Percentiles rank a stretch among this genome's conserved stretches.
These are phyloP conservation scores for Hestina assimilis DNA, from an alignment of 1,140 invertebrate genomes.

Conservation along the genomic window DNA sequence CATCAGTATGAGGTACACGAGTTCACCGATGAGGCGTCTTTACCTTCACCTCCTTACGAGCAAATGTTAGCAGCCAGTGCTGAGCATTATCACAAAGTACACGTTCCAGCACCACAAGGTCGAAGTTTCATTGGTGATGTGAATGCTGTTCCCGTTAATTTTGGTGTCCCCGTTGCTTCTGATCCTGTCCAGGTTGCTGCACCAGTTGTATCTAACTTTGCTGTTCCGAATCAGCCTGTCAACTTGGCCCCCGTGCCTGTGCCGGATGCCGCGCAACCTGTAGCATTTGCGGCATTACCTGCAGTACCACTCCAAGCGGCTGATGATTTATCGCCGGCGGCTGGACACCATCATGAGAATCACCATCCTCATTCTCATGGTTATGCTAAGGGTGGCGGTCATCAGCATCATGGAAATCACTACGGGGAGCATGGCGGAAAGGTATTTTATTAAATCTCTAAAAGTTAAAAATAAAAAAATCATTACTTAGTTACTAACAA, in stretches of 20 bases:
- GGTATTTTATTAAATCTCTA: constrained; percentile 32
- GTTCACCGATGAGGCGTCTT: constrained; percentile 64
- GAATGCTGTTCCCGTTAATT: constrained; percentile 29
- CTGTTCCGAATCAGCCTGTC: constrained; percentile 10
- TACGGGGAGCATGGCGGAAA: constrained; percentile 45
- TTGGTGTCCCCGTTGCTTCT: constrained; percentile 26
- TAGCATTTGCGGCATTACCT: constrained; percentile 6
- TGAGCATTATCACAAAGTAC: constrained; percentile 63
- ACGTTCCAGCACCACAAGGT: constrained; percentile 19
- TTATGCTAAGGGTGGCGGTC: constrained; percentile 43
- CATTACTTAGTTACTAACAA: too few species aligned
- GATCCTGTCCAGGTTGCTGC: constrained; percentile 13
- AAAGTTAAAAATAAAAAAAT: background rate
- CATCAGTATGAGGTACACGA: constrained; percentile 78
- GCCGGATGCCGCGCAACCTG: background rate
- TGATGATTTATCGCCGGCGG: constrained; percentile 42
- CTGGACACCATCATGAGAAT: constrained; percentile 43
- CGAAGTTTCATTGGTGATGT: constrained; percentile 30
- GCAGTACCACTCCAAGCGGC: constrained; percentile 18
- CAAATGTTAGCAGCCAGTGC: constrained; percentile 67
- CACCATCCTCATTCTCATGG: constrained; percentile 35
- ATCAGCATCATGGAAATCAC: constrained; percentile 42
- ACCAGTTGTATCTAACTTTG: constrained; percentile 6
- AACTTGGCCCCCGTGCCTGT: constrained; percentile 2
- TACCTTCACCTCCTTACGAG: constrained; percentile 56